Evolutionary conservation across 2,888 invertebrate genomes (phyloP), one percentile per base, ranked within the genome.

Genomic region (Drosophila trichaetosa): DNA sequence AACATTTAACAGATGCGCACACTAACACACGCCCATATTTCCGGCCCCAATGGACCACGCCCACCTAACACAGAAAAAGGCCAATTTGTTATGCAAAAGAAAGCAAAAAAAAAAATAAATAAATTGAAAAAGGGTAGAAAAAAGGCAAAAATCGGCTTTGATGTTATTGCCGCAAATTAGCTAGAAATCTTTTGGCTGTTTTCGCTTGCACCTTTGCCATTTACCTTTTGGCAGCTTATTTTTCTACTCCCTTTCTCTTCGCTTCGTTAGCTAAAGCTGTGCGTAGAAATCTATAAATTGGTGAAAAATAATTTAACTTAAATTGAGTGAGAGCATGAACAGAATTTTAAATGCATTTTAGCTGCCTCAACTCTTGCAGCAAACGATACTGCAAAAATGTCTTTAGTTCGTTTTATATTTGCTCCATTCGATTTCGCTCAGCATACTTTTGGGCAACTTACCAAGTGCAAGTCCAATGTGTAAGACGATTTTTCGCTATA

Each of bases 161-260:
- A 88, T 87, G 88, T 88, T 87, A 87, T 88, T 88, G 87, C 87
- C 84, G 87, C 87, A 87, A 87, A 87, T 87, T 88, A 87, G 85
- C 87, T 83, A 88, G 82, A 87, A 88, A 88, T 85, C 88, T 82
- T 85, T 85, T 82, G 73, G 52, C 69, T 73, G 77, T 76, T 81
- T 83, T 83, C 70, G 67, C 61, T 54, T 69, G 65, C 73, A 67
- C 67, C 72, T 72, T 72, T 56, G 13, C 60, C 77, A 69, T 62
- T 46, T 72, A 79, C 82, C 82, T 80, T 82, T 82, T 61, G 52
- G 34, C 70, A 69, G 82, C 76, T 80, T 82, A 73, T 66, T 61
- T 60, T 16, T n/a, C 4, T 2, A 18, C 6, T 24, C n/a, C 7
- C 24, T 62, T 29, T 24, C 21, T 18, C 56, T 16, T 27, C 49